Conservation (phyloP, 2,888 invertebrate genomes). For the Oligia strigilis region DNA sequence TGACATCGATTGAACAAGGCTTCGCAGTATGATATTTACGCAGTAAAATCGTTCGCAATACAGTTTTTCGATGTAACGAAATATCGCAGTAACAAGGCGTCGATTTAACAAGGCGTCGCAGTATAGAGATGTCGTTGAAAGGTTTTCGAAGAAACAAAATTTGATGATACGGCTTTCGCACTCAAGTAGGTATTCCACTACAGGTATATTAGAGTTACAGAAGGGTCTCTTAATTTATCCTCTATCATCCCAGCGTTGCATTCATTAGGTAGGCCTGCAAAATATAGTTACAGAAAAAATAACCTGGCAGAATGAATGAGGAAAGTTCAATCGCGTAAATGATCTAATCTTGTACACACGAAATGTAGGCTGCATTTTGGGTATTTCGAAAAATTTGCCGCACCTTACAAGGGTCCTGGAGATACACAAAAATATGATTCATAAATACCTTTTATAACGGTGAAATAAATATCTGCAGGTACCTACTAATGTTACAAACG, state of each 20-base stretch:
- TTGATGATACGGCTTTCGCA: too few relatives aligned
- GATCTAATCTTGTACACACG: slow-evolving; percentile 19
- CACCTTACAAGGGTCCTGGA: slow-evolving; percentile 53
- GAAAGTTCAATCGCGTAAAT: slow-evolving; percentile 6
- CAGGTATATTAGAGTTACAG: too few relatives aligned
- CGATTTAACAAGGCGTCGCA: too few relatives aligned
- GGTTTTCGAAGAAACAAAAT: too few relatives aligned
- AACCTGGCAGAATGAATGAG: neutral
- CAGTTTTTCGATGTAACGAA: too few relatives aligned
- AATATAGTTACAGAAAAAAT: slow-evolving; percentile 6
- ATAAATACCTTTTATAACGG: slow-evolving; percentile 69
- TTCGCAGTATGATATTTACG: too few relatives aligned
- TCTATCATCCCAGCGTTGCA: neutral
- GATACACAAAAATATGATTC: slow-evolving; percentile 64
- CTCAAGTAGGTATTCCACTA: too few relatives aligned
- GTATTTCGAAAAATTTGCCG: slow-evolving; percentile 35
- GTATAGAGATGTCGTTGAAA: too few relatives aligned
- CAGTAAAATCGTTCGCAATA: too few relatives aligned
- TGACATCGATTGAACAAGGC: too few relatives aligned
- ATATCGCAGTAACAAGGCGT: too few relatives aligned
- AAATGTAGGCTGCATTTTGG: slow-evolving; percentile 29
- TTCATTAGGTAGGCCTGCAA: slow-evolving; percentile 3
- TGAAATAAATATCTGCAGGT: slow-evolving; percentile 41
- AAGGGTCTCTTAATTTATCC: too few relatives aligned
- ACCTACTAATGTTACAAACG: neutral